Percentiles rank a stretch among this genome's conserved stretches.
phyloP scores from a whole-genome alignment of 2,113 vertebrate genomes.

The Piliocolobus tephrosceles region DNA sequence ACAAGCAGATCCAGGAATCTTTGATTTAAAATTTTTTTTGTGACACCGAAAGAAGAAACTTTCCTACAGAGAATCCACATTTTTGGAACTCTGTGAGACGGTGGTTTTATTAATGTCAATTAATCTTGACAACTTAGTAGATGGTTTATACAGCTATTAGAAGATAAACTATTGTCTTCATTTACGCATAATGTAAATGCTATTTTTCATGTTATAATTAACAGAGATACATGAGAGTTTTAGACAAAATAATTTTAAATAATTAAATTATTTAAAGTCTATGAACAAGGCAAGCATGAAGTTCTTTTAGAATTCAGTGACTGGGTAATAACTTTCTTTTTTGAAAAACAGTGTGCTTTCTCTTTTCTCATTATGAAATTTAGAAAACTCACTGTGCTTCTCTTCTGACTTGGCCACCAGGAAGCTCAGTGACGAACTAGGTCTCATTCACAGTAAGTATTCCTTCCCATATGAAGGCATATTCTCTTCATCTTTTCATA shows the following conservation, averaged over 20 bases:
- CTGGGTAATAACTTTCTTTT: not conserved
- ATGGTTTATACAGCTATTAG: not conserved
- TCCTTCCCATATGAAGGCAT: not conserved
- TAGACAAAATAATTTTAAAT: constrained; percentile 52
- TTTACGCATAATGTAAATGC: not conserved
- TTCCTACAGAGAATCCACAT: not conserved
- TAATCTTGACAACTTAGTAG: not conserved
- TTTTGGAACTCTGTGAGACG: constrained; percentile 1
- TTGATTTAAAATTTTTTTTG: not conserved
- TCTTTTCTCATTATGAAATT: constrained; percentile 40
- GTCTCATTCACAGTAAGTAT: not conserved
- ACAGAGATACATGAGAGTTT: not conserved
- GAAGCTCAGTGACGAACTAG: not conserved
- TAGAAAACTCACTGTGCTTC: constrained; percentile 33
- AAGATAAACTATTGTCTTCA: constrained; percentile 30
- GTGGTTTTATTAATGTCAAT: not conserved
- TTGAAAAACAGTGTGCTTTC: not conserved
- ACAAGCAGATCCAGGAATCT: not conserved
- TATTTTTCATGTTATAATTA: constrained; percentile 55
- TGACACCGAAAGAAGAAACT: constrained; percentile 51
- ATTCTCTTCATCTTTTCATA: not conserved
- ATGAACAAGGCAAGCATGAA: not conserved
- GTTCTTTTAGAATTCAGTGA: not conserved
- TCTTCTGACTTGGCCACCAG: constrained; percentile 36
- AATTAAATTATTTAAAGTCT: not conserved